Percentiles rank a stretch among this genome's conserved stretches.
These are phyloP conservation scores for Siphonodentalium dalli DNA, from an alignment of 2,888 invertebrate genomes.

Conservation along the genomic window DNA sequence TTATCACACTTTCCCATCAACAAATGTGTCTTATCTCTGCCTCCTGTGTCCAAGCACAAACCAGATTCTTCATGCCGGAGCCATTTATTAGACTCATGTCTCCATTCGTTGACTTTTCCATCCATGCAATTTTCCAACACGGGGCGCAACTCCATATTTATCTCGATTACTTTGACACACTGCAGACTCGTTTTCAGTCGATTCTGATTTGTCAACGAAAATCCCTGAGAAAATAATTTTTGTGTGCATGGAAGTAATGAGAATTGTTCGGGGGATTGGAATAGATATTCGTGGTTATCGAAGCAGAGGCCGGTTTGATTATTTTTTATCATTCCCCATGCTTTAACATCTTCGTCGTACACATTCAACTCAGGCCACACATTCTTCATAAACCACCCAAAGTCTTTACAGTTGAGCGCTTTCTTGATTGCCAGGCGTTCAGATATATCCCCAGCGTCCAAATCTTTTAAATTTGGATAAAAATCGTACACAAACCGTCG, in stretches of 20 bases:
- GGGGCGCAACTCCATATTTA: slow-evolving; percentile 25
- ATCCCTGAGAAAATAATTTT: slow-evolving; percentile 36
- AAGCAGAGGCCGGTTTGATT: slow-evolving; percentile 37
- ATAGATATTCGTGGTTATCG: slow-evolving; percentile 51
- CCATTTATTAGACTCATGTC: too few species aligned
- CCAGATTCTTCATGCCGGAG: slow-evolving; percentile 20
- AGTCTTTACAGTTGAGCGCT: slow-evolving; percentile 42
- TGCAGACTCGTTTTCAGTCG: slow-evolving; percentile 42
- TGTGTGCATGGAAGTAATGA: slow-evolving; percentile 24
- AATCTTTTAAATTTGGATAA: slow-evolving; percentile 32
- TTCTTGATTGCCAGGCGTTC: slow-evolving; percentile 39
- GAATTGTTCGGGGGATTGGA: slow-evolving; percentile 39
- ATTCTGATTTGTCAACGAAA: slow-evolving; percentile 37
- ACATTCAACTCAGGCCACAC: slow-evolving; percentile 49
- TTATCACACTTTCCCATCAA: slow-evolving; percentile 28
- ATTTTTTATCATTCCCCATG: slow-evolving; percentile 49
- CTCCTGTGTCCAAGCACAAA: slow-evolving; percentile 29
- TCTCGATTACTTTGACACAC: slow-evolving; percentile 39
- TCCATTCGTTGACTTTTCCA: slow-evolving; percentile 35
- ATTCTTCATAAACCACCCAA: slow-evolving; percentile 45
- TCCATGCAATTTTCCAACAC: slow-evolving; percentile 40
- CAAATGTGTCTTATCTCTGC: slow-evolving; percentile 3
- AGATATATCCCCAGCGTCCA: slow-evolving; percentile 39
- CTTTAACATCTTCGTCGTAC: slow-evolving; percentile 34
- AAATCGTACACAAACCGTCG: slow-evolving; percentile 39